Evolutionary conservation across 2,797 vertebrate genomes (phyloP), one percentile per base, ranked within the genome.

Genomic region (Pantherophis alleghaniensis): DNA sequence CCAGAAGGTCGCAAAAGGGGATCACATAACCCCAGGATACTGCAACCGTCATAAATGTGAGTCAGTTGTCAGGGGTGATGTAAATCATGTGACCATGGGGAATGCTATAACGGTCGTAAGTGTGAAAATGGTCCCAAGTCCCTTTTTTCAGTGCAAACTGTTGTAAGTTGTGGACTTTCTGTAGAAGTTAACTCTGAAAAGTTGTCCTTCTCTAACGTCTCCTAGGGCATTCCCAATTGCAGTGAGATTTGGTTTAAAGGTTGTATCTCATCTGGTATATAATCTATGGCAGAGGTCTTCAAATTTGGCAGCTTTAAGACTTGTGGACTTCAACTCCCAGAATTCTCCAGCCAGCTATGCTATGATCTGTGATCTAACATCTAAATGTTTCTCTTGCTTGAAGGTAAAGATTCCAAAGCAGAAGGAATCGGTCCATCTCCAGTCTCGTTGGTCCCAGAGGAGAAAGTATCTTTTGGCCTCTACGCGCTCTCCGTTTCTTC

Each of bases 391-490:
- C 10, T 42, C 12, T 97, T 74, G 90, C 91, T 96, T 96, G 88
- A 95, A 99, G 99, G 98, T 97, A 99, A 99, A 97, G 99, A 99
- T 97, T 98, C 99, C 0, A 99, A 99, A 96, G 97, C 98, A 0
- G 99, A 99, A 97, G 98, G 98, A 4, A 94, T 97, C 0, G 96
- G 98, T 3, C 97, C 98, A 0, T 98, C 97, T 0, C 98, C 99
- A 0, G 98, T 99, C 59, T 98, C 98, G 0, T 91, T 99, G 93
- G 98, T 99, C 1, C 98, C 99, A 0, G 99, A 99, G 94, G 99
- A 99, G 95, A 99, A 99, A 95, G 98, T 99, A n/a, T 99, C 99
- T 13, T 99, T 99, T 96, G 99, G 99, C 63, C 98, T 99, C 32
- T 99, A 98, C 83, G 99, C 98, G 0, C 98, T 99, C 59, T 99